Evolutionary conservation across 2,113 vertebrate genomes (phyloP).

Genomic region (Bubo scandiacus): DNA sequence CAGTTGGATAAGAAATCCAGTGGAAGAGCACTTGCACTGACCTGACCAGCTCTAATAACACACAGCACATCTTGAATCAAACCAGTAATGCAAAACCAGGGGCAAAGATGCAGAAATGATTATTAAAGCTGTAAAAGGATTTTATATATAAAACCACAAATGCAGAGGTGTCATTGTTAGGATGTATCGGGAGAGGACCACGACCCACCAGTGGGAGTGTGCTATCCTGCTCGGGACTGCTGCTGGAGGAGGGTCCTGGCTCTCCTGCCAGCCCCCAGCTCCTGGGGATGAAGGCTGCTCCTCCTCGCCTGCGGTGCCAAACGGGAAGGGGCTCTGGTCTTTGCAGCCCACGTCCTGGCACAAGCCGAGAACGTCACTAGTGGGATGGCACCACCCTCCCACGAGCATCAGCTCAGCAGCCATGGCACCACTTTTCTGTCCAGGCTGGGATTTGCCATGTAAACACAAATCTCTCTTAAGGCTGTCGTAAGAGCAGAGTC

Average conservation of each 20-base stretch:
- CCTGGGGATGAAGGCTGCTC: not conserved
- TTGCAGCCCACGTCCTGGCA: not conserved
- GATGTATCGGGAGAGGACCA: not conserved
- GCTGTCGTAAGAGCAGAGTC: not conserved
- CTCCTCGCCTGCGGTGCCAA: accelerated
- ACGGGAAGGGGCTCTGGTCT: not conserved
- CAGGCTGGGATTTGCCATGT: not conserved
- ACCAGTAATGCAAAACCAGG: not conserved
- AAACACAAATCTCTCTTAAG: not conserved
- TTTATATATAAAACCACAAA: not conserved
- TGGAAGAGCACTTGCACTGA: not conserved
- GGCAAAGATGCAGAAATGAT: not conserved
- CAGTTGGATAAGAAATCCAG: not conserved
- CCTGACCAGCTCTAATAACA: not conserved
- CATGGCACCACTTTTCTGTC: not conserved
- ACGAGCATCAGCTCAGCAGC: not conserved
- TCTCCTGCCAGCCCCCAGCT: not conserved
- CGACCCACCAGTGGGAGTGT: not conserved
- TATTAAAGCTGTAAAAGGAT: not conserved
- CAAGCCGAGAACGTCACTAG: not conserved
- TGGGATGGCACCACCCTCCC: not conserved
- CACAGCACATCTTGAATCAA: not conserved
- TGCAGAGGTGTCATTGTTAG: not conserved
- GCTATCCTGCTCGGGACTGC: not conserved
- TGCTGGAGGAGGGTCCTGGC: not conserved